These are phyloP conservation scores for Oscheius sp. DNA, from an alignment of 2,888 invertebrate species.

Conservation along the genomic window DNA sequence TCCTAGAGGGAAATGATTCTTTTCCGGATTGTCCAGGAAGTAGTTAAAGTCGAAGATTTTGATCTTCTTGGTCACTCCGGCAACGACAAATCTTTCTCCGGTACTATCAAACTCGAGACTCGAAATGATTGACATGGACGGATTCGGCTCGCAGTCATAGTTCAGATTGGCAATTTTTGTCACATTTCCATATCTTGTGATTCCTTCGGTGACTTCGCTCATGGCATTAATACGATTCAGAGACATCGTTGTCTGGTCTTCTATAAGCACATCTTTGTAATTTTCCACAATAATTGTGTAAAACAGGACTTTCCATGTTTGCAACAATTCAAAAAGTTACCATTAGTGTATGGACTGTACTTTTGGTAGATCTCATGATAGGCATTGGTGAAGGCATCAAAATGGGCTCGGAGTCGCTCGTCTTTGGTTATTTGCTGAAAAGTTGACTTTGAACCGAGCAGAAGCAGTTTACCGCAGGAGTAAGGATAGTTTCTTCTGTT, in stretches of 20 bases:
- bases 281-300: no score
- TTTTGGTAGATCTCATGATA: constrained; percentile 25
- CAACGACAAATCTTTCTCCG: constrained; percentile 93
- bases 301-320: not conserved
- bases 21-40: constrained; percentile 81
- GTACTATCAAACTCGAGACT: constrained; percentile 96
- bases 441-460: not conserved
- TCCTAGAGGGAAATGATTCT: constrained; percentile 89
- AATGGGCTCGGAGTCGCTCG: constrained; percentile 15
- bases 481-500: no score
- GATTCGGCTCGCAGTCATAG: constrained; percentile 89
- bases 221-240: constrained; percentile 7
- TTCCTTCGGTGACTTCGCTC: constrained; percentile 83
- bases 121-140: constrained; percentile 78
- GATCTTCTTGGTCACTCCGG: constrained; percentile 92
- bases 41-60: constrained; percentile 87
- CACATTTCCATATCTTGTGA: constrained; percentile 84
- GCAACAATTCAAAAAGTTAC: no score
- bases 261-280: not conserved
- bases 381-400: not conserved
- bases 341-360: not conserved
- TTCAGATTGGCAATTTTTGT: constrained; percentile 87
- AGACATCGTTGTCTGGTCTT: not conserved
- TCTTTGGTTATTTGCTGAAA: not conserved
- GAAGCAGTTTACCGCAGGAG: not conserved